Evolutionary conservation across 2,797 vertebrate species (phyloP).

Genomic region (Pantherophis alleghaniensis): DNA sequence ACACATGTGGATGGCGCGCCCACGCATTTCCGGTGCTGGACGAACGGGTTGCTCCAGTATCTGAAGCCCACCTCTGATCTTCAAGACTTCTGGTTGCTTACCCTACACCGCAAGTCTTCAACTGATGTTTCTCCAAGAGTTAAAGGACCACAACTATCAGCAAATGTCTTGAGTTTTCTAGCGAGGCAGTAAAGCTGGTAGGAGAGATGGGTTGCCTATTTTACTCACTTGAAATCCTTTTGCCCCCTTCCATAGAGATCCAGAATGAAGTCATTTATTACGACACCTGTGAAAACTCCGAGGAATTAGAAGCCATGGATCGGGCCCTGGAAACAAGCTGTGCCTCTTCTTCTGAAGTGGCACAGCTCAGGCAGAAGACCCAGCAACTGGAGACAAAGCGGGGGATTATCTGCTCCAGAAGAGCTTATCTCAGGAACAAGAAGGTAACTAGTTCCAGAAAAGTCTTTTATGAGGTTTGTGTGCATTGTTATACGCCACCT

Average conservation of each 20-base stretch:
- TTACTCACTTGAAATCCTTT: slow-evolving; percentile 20
- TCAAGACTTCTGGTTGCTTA: background rate
- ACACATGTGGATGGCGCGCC: no score
- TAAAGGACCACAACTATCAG: background rate
- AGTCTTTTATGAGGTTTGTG: no score
- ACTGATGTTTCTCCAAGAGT: background rate
- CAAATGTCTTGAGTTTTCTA: background rate
- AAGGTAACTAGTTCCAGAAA: slow-evolving; percentile 72
- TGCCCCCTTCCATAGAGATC: slow-evolving; percentile 77
- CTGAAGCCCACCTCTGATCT: background rate
- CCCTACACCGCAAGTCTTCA: background rate
- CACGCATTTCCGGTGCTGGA: no score
- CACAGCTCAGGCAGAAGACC: slow-evolving; percentile 73
- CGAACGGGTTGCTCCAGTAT: no score
- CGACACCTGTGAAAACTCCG: slow-evolving; percentile 87
- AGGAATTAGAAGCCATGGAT: slow-evolving; percentile 80
- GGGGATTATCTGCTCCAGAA: slow-evolving; percentile 82
- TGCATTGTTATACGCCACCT: no score
- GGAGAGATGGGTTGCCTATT: background rate
- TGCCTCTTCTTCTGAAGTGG: slow-evolving; percentile 57
- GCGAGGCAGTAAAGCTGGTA: background rate
- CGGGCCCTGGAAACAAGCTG: slow-evolving; percentile 55
- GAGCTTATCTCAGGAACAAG: slow-evolving; percentile 89
- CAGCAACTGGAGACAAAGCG: slow-evolving; percentile 84
- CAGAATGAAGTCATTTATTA: slow-evolving; percentile 95